Base-by-base conservation (phyloP, 2,888 invertebrate genomes). In the Dicyrtoma fusca region DNA sequence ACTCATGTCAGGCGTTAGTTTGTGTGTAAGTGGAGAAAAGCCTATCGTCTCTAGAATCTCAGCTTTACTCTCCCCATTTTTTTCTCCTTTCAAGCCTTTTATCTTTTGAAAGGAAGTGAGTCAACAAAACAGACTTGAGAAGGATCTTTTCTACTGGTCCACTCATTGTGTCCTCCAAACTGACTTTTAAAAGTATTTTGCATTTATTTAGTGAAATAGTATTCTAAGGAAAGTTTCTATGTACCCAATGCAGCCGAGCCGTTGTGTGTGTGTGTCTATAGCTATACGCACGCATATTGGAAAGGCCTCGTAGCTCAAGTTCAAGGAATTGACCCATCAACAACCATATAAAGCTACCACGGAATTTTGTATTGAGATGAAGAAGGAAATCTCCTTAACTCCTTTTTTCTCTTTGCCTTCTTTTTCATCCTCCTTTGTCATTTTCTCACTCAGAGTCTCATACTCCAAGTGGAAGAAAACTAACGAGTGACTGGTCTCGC, bases 1-100 rank as follows among this genome's bases (percentile, higher is more conserved):
- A n/a, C n/a, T n/a, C n/a, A n/a, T n/a, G n/a, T n/a, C n/a, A n/a
- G 8, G 34, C 34, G 8, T 34, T 34, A 34, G 34, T 8, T 34
- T 34, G 34, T 34, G 34, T 8, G 66, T 66, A 34, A 25, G 26
- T 51, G 53, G 66, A 21, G 42, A 66, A 49, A 66, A 53, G 34
- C 42, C 34, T 66, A 66, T 66, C 61, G 26, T 23, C 26, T 49
- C 17, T 26, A 8, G 17, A 66, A 66, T 45, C 42, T 19, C 44
- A 19, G 14, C 44, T 17, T 21, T n/a, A 44, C 42, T 42, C 42
- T 42, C 19, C 25, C 45, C 19, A 45, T 21, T 23, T 69, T 34
- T n/a, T 34, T 34, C 34, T 8, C 34, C 34, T 34, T 34, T 34
- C 34, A 34, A 34, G 34, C 8, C 5, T 62, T 63, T 47, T 23